Evolutionary conservation across 2,797 vertebrate species (phyloP).

Genomic region (Xenops minutus): DNA sequence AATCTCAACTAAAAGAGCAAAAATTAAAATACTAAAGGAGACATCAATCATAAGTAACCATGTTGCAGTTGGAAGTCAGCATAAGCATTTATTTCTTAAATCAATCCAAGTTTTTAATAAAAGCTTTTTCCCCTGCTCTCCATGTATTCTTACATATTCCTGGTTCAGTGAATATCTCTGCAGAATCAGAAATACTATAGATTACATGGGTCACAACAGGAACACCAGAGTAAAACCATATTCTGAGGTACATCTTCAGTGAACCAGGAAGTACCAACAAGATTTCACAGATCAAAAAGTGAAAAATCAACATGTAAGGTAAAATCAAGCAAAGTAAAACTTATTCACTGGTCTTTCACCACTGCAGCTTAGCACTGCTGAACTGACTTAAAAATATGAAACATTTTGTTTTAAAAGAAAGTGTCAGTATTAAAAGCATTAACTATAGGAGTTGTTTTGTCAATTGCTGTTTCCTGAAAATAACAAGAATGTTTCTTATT

Average conservation of each 20-base stretch:
- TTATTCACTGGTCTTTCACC: not conserved
- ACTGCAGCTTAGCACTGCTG: not conserved
- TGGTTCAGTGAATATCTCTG: conserved; percentile 33
- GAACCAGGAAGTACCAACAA: conserved; percentile 42
- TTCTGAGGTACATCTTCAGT: conserved; percentile 25
- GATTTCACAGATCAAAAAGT: conserved; percentile 60
- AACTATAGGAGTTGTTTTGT: not conserved
- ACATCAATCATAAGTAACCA: not conserved
- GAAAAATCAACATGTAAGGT: conserved; percentile 44
- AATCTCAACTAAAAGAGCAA: not conserved
- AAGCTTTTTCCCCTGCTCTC: not conserved
- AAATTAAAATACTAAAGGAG: not conserved
- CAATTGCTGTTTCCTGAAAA: not conserved
- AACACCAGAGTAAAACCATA: not conserved
- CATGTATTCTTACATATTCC: not conserved
- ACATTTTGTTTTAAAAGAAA: not conserved
- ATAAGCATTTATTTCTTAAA: not conserved
- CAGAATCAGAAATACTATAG: conserved; percentile 48
- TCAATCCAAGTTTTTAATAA: not conserved
- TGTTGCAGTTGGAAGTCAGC: not conserved
- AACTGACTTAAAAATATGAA: not conserved
- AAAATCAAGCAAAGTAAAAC: not conserved
- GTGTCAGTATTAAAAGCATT: not conserved
- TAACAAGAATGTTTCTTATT: not conserved
- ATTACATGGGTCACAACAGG: conserved; percentile 59